These are phyloP conservation scores for Drosophila suboccidentalis DNA, from an alignment of 2,888 invertebrate species.

Conservation along the genomic window DNA sequence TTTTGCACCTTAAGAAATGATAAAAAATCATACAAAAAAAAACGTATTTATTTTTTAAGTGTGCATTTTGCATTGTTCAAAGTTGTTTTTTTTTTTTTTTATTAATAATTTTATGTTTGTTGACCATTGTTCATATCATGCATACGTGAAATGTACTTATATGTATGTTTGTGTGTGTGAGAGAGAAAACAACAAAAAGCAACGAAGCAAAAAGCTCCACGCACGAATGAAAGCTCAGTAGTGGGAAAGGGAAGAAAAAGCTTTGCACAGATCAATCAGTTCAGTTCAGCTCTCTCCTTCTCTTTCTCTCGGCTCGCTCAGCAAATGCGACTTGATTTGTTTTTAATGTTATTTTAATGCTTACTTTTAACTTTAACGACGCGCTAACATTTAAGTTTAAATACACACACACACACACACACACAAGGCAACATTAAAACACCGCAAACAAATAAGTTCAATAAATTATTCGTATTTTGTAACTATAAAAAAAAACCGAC, in stretches of 20 bases:
- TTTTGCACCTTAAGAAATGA: conserved; percentile 23
- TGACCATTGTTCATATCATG: conserved; percentile 30
- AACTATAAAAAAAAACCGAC: conserved; percentile 37
- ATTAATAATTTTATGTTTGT: conserved; percentile 33
- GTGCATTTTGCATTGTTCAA: conserved; percentile 44
- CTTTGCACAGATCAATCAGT: conserved; percentile 24
- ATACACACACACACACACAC: conserved; percentile 1
- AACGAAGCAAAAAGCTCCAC: conserved; percentile 5
- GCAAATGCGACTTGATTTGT: conserved; percentile 56
- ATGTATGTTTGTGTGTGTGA: not conserved
- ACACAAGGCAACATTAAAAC: not conserved
- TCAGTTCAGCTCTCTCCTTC: conserved; percentile 21
- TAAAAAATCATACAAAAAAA: conserved; percentile 22
- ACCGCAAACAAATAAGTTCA: conserved; percentile 63
- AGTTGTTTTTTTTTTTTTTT: conserved; percentile 39
- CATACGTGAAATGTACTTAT: not conserved
- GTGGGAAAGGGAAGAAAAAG: conserved; percentile 5
- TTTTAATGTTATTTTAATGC: conserved; percentile 76
- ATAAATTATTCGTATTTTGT: conserved; percentile 75
- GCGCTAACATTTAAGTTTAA: conserved; percentile 68
- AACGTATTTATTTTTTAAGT: conserved; percentile 44
- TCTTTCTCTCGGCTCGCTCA: conserved; percentile 17
- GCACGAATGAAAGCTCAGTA: conserved; percentile 38
- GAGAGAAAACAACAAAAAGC: not conserved
- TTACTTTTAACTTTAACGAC: conserved; percentile 62